Evolutionary conservation across 2,888 invertebrate genomes (phyloP).

Genomic region (Amiota mariae): DNA sequence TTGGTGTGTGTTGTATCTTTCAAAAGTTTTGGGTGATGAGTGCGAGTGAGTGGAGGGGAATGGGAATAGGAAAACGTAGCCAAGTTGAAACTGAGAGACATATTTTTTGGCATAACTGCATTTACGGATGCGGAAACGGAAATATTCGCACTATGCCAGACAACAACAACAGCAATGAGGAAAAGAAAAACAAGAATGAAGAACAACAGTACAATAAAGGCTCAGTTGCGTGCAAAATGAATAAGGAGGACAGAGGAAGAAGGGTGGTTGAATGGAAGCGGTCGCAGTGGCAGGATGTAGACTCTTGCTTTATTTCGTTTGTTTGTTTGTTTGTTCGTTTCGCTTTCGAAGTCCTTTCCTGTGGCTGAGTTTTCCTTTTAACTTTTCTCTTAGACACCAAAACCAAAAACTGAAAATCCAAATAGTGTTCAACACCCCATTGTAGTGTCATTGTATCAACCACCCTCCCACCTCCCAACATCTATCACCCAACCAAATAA

Average conservation of each 20-base stretch:
- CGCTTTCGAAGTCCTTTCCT: neutral
- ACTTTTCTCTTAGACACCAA: too few relatives aligned
- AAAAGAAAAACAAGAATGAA: slow-evolving; percentile 32
- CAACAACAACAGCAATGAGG: slow-evolving; percentile 47
- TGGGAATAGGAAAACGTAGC: slow-evolving; percentile 8
- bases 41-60: too few relatives aligned
- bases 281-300: neutral
- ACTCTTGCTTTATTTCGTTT: neutral
- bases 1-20: slow-evolving; percentile 4
- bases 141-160: slow-evolving; percentile 65
- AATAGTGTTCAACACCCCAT: too few relatives aligned
- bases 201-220: slow-evolving; percentile 35
- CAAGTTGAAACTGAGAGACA: slow-evolving; percentile 12
- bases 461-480: neutral
- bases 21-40: slow-evolving; percentile 29
- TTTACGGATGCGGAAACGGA: slow-evolving; percentile 61
- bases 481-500: slow-evolving; percentile 2
- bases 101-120: slow-evolving; percentile 34
- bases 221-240: slow-evolving; percentile 10
- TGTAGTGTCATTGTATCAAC: too few relatives aligned
- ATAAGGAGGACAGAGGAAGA: neutral
- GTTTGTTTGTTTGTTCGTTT: neutral
- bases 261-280: neutral
- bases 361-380: neutral
- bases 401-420: too few relatives aligned